Evolutionary conservation across 92 coral and sea anemone genomes (phyloP).

Genomic region (Parazoanthus atlanticus): DNA sequence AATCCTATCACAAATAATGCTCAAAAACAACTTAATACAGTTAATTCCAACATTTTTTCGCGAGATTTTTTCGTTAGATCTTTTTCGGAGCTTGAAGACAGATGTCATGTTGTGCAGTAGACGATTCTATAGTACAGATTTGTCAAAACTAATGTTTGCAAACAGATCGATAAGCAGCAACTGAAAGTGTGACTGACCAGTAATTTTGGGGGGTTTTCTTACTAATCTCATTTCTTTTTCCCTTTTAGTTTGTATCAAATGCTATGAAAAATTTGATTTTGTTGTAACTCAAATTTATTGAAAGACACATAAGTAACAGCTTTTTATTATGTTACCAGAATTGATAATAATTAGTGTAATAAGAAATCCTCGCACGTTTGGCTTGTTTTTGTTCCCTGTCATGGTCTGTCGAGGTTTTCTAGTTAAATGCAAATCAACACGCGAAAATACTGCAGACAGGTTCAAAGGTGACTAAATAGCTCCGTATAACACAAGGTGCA

Average conservation of each 20-base stretch:
- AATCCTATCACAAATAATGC: background rate
- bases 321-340: slow-evolving; percentile 3
- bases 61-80: background rate
- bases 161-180: background rate
- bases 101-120: background rate
- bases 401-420: background rate
- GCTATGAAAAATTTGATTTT: background rate
- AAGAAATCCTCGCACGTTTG: background rate
- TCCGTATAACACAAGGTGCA: background rate
- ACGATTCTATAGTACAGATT: background rate
- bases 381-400: background rate
- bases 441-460: background rate
- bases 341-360: slow-evolving; percentile 26
- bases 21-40: background rate
- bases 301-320: slow-evolving; percentile 8
- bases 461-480: slow-evolving; percentile 7
- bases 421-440: background rate
- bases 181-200: background rate
- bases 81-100: background rate
- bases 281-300: background rate
- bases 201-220: background rate
- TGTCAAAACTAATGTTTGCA: background rate
- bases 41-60: background rate
- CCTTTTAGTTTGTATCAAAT: background rate
- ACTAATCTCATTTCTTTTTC: slow-evolving; percentile 13